These are phyloP conservation scores for Rhyacichthys aspro DNA, from an alignment of 2,797 vertebrate species.

Conservation along the genomic window DNA sequence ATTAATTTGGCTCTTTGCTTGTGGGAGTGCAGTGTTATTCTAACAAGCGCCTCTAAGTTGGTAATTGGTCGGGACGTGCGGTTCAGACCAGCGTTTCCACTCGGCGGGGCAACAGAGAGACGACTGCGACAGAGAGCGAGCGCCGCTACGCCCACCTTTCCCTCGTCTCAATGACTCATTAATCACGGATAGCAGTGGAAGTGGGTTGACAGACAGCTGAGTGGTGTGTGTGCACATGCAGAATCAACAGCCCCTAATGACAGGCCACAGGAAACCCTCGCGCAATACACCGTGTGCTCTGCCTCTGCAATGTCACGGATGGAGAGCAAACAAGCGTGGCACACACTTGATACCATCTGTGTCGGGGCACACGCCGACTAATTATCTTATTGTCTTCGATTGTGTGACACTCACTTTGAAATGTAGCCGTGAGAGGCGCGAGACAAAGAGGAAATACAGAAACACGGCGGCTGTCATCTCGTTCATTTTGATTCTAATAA, in stretches of 20 bases:
- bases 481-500: too few relatives aligned
- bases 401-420: not conserved
- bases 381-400: slow-evolving; percentile 6
- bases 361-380: slow-evolving; percentile 10
- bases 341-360: slow-evolving; percentile 13
- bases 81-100: slow-evolving; percentile 24
- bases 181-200: slow-evolving; percentile 52
- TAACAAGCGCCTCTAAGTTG: slow-evolving; percentile 49
- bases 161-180: slow-evolving; percentile 60
- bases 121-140: slow-evolving; percentile 26
- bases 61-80: slow-evolving; percentile 61
- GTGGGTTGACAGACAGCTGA: slow-evolving; percentile 43
- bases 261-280: slow-evolving; percentile 25
- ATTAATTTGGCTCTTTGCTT: slow-evolving; percentile 62
- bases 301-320: slow-evolving; percentile 23
- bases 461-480: too few relatives aligned
- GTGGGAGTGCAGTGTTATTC: slow-evolving; percentile 62
- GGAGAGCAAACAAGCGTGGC: slow-evolving; percentile 41
- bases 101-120: slow-evolving; percentile 15
- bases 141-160: slow-evolving; percentile 15
- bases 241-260: slow-evolving; percentile 51
- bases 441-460: not conserved
- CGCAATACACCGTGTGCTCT: not conserved
- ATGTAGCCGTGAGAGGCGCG: not conserved
- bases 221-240: slow-evolving; percentile 42